Evolutionary conservation across 2,888 invertebrate species (phyloP).

Genomic region (Melolontha melolontha): DNA sequence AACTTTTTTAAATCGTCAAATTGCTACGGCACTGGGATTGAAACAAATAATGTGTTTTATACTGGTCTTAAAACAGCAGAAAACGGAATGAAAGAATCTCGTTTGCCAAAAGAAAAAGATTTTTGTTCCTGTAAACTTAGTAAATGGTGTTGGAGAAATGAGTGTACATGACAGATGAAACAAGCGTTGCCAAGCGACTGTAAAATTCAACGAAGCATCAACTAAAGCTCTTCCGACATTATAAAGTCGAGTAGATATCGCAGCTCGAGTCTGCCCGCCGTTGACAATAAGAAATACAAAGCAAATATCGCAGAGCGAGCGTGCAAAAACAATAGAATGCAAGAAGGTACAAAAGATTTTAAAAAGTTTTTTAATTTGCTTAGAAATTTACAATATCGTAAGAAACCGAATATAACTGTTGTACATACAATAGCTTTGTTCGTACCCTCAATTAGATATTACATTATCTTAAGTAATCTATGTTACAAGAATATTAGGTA

Average conservation of each 20-base stretch:
- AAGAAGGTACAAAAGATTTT: background rate
- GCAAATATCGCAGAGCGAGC: constrained; percentile 9
- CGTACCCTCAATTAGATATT: too few relatives aligned
- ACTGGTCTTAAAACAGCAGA: background rate
- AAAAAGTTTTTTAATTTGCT: constrained; percentile 1
- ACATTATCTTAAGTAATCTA: too few relatives aligned
- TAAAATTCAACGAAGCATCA: constrained; percentile 35
- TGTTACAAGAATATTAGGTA: too few relatives aligned
- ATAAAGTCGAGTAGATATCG: constrained; percentile 37
- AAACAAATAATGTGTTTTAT: too few relatives aligned
- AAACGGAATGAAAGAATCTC: constrained; percentile 11
- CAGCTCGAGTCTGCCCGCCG: constrained; percentile 27
- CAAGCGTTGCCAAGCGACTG: constrained; percentile 53
- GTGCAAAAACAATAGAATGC: background rate
- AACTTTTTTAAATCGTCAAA: too few relatives aligned
- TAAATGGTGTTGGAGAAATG: constrained; percentile 28
- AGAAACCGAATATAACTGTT: too few relatives aligned
- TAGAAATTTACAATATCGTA: background rate
- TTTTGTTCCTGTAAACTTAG: constrained; percentile 38
- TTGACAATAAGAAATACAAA: constrained; percentile 29
- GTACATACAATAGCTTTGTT: too few relatives aligned
- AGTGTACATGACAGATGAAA: constrained; percentile 52
- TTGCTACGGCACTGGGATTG: too few relatives aligned
- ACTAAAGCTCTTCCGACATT: constrained; percentile 35
- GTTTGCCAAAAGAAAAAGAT: constrained; percentile 29